A percentile compares a stretch with the other conserved stretches of the same genome.
phyloP scores from a whole-genome alignment of 2,888 invertebrate species.

The Piscicola geometra region DNA sequence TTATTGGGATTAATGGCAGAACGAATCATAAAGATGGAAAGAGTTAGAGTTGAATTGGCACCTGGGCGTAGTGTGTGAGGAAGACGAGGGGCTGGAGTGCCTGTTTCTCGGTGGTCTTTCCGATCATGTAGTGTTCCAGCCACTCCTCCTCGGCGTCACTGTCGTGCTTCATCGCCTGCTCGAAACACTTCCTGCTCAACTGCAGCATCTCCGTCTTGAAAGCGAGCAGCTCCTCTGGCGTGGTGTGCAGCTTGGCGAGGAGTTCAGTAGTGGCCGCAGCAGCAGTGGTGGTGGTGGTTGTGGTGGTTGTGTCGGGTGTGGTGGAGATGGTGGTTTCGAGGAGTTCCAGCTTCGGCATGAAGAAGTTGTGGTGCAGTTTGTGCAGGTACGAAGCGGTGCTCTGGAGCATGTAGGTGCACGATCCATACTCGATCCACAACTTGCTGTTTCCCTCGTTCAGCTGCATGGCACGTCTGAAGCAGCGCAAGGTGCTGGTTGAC shows the following conservation, averaged over 20 bases:
- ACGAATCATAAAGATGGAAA: neutral
- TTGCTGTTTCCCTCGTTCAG: slow-evolving; percentile 66
- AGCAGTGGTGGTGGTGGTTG: neutral
- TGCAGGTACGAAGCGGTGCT: slow-evolving; percentile 70
- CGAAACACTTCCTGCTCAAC: slow-evolving; percentile 74
- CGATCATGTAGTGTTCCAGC: slow-evolving; percentile 91
- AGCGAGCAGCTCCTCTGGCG: neutral
- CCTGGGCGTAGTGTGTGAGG: slow-evolving; percentile 73
- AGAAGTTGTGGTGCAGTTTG: neutral
- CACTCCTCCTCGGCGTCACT: slow-evolving; percentile 72
- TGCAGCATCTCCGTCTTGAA: slow-evolving; percentile 65
- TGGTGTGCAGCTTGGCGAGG: neutral
- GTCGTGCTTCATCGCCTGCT: slow-evolving; percentile 55
- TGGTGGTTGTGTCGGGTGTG: neutral
- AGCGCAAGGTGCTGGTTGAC: slow-evolving; percentile 66
- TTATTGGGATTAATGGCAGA: no score
- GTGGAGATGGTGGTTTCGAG: neutral
- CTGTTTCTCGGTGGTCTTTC: slow-evolving; percentile 84
- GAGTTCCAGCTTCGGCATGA: neutral
- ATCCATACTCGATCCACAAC: slow-evolving; percentile 85
- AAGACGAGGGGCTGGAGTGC: slow-evolving; percentile 70
- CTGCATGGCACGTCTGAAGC: slow-evolving; percentile 74
- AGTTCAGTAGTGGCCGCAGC: neutral
- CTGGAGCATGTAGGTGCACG: slow-evolving; percentile 81
- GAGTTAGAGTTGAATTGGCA: slow-evolving; percentile 45